phyloP scores from a whole-genome alignment of 2,113 vertebrate genomes.

The Chiloscyllium plagiosum region DNA sequence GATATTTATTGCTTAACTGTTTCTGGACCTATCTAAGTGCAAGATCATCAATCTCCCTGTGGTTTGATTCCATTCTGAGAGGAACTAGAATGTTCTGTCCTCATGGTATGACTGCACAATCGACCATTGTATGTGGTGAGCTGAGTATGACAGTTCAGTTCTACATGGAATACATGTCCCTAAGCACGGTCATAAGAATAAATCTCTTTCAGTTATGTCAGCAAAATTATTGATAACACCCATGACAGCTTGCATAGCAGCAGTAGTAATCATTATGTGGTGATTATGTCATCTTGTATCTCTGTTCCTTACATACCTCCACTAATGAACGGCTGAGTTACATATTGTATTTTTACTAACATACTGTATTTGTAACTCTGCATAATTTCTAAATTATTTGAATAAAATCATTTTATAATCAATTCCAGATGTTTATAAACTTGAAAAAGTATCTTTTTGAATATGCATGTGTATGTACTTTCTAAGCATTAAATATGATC shows the following conservation, averaged over 20 bases:
- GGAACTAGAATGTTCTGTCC: not conserved
- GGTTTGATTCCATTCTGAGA: not conserved
- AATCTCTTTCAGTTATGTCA: not conserved
- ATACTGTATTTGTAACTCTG: not conserved
- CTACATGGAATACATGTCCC: not conserved
- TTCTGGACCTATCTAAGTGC: not conserved
- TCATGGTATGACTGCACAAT: not conserved
- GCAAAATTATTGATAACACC: not conserved
- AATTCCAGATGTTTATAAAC: constrained; percentile 27
- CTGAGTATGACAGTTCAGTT: not conserved
- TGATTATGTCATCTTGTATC: constrained; percentile 16
- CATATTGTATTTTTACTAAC: constrained; percentile 4
- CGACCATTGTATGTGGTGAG: not conserved
- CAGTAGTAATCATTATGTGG: constrained; percentile 6
- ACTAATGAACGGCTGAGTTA: not conserved
- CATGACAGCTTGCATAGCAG: not conserved
- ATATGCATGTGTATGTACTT: not conserved
- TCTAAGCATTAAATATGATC: not conserved
- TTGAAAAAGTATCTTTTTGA: not conserved
- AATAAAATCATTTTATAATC: not conserved
- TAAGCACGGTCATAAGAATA: not conserved
- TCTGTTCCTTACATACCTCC: not conserved
- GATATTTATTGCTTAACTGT: not conserved
- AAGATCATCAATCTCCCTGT: not conserved
- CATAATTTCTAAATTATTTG: constrained; percentile 25